Evolutionary conservation across 2,797 vertebrate species (phyloP).

Genomic region (Siniperca obscura): DNA sequence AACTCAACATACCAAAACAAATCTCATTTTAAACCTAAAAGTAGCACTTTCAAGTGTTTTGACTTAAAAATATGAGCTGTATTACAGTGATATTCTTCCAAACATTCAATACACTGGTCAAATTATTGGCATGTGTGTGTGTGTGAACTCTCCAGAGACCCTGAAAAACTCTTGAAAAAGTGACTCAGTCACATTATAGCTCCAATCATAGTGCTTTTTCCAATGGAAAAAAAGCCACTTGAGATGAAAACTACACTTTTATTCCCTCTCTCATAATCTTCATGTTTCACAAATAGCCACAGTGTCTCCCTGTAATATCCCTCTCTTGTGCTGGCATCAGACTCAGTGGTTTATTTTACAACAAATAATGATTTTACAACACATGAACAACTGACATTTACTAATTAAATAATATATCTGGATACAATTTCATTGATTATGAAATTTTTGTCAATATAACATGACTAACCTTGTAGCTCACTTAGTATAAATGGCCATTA

Average conservation of each 20-base stretch:
- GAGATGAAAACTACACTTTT: neutral
- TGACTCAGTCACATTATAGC: too few relatives aligned
- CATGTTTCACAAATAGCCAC: neutral
- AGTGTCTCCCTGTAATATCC: neutral
- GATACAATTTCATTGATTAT: neutral
- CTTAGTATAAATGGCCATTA: accelerated
- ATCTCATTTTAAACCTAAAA: neutral
- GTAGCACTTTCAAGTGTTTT: neutral
- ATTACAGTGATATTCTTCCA: neutral
- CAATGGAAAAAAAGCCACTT: neutral
- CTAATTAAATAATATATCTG: neutral
- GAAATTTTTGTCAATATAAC: neutral
- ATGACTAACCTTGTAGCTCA: neutral
- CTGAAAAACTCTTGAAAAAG: neutral
- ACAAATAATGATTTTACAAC: neutral
- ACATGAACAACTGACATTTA: neutral
- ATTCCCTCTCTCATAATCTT: neutral
- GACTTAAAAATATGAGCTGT: neutral
- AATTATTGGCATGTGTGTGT: neutral
- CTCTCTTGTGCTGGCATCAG: neutral
- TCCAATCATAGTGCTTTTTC: neutral
- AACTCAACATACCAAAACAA: neutral
- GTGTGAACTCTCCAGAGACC: neutral
- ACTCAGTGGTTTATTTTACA: neutral
- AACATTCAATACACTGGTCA: slow-evolving; percentile 2